phyloP scores from a whole-genome alignment of 2,888 invertebrate species.

The Gymnoscelis rufifasciata region DNA sequence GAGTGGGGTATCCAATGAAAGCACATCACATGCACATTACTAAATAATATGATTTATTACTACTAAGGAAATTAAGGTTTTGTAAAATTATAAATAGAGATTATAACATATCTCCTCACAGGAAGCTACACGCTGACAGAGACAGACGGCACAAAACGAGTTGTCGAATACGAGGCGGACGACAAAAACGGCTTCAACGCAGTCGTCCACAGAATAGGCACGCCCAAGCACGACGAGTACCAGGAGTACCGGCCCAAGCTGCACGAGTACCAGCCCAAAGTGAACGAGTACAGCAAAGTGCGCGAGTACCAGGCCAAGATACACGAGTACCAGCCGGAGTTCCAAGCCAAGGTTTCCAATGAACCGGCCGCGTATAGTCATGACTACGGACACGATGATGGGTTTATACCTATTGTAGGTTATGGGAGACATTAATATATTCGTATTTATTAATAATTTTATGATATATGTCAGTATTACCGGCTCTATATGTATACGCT shows the following conservation, averaged over 20 bases:
- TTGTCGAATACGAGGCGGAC: constrained; percentile 80
- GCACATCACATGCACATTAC: no score
- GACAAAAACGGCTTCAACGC: constrained; percentile 81
- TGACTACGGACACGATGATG: constrained; percentile 52
- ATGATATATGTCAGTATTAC: not conserved
- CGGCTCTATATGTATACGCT: not conserved
- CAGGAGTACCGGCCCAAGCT: constrained; percentile 27
- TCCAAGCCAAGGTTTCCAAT: constrained; percentile 35
- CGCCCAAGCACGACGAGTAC: constrained; percentile 52
- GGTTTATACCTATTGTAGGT: constrained; percentile 53
- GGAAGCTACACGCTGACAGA: constrained; percentile 79
- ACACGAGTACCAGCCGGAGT: constrained; percentile 29
- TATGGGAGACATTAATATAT: constrained; percentile 48
- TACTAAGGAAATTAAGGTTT: no score
- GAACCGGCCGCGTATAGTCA: constrained; percentile 46
- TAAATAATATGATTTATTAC: no score
- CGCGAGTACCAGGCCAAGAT: constrained; percentile 31
- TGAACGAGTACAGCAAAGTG: constrained; percentile 27
- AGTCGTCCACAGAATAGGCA: constrained; percentile 77
- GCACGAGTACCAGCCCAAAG: constrained; percentile 29
- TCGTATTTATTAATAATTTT: not conserved
- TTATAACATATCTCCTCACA: constrained; percentile 27
- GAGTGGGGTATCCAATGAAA: no score
- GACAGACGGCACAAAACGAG: constrained; percentile 78
- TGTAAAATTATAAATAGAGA: no score